Conservation (phyloP, 2,797 vertebrate species). For the Cyclopterus lumpus region DNA sequence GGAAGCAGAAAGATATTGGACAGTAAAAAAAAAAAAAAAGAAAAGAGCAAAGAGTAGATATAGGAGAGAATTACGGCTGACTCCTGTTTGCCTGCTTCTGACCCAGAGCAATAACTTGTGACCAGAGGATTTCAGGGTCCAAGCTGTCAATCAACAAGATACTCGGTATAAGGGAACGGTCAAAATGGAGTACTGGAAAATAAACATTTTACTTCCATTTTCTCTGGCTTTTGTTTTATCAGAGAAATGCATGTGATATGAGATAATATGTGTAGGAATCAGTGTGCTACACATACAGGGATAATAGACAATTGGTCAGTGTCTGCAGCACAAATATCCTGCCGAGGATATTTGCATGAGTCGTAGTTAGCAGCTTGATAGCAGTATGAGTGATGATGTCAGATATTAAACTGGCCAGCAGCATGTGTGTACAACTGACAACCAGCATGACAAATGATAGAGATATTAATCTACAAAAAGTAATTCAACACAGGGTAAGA, state of each 20-base stretch:
- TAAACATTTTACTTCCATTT: slow-evolving; percentile 27
- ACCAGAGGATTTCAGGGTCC: slow-evolving; percentile 70
- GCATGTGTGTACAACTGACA: slow-evolving; percentile 30
- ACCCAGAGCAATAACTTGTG: slow-evolving; percentile 77
- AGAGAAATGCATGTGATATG: slow-evolving; percentile 10
- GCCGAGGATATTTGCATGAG: slow-evolving; percentile 68
- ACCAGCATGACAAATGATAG: slow-evolving; percentile 46
- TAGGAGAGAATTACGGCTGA: slow-evolving; percentile 44
- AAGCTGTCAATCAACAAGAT: slow-evolving; percentile 70
- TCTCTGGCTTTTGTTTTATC: slow-evolving; percentile 20
- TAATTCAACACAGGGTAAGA: slow-evolving; percentile 7
- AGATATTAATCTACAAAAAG: slow-evolving; percentile 43
- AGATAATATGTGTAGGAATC: slow-evolving; percentile 19
- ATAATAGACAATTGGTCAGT: slow-evolving; percentile 37
- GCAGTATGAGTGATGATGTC: slow-evolving; percentile 62
- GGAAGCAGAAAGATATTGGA: slow-evolving; percentile 61
- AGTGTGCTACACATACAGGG: slow-evolving; percentile 2
- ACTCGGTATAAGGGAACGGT: slow-evolving; percentile 19
- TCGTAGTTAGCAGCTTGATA: slow-evolving; percentile 50
- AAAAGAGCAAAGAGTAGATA: slow-evolving; percentile 48
- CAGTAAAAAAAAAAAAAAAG: slow-evolving; percentile 16
- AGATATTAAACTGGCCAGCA: slow-evolving; percentile 67
- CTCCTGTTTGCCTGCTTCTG: slow-evolving; percentile 60
- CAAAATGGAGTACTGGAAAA: slow-evolving; percentile 36
- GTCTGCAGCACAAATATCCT: slow-evolving; percentile 58